A percentile compares a stretch with the other conserved stretches of the same genome.
These are phyloP conservation scores for Apis laboriosa DNA, from an alignment of 1,140 invertebrate species.

Conservation along the genomic window DNA sequence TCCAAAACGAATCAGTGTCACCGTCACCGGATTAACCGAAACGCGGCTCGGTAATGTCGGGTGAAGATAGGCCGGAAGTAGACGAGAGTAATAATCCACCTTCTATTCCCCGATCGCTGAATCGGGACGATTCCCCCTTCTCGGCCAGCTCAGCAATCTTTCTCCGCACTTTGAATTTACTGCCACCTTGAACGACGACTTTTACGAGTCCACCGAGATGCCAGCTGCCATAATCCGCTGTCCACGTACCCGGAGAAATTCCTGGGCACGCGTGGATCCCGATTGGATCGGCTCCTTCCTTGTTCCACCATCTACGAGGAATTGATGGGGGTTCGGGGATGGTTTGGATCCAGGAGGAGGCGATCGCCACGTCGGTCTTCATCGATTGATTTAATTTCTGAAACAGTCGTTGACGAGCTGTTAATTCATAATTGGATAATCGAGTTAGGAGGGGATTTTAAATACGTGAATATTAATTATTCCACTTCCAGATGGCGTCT, in stretches of 20 bases:
- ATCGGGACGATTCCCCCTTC: slow-evolving; percentile 21
- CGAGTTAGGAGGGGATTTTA: too few relatives aligned
- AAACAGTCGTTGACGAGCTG: background rate
- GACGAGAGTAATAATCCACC: slow-evolving; percentile 38
- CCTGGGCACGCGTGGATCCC: slow-evolving; percentile 5
- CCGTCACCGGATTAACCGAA: slow-evolving; percentile 53
- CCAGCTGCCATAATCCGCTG: background rate
- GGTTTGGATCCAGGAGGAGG: slow-evolving; percentile 55
- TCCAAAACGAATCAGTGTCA: slow-evolving; percentile 59
- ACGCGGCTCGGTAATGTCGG: slow-evolving; percentile 32
- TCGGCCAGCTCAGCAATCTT: slow-evolving; percentile 53
- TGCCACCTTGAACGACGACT: slow-evolving; percentile 28
- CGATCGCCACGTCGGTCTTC: slow-evolving; percentile 8
- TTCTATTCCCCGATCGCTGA: slow-evolving; percentile 36
- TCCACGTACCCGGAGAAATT: too few relatives aligned
- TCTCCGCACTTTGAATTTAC: slow-evolving; percentile 55
- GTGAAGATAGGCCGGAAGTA: background rate
- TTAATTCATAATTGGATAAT: background rate
- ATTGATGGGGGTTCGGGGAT: slow-evolving; percentile 61
- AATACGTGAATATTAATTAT: too few relatives aligned
- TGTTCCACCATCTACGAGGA: slow-evolving; percentile 55
- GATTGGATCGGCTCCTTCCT: slow-evolving; percentile 68
- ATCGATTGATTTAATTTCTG: slow-evolving; percentile 13
- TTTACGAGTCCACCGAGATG: slow-evolving; percentile 47
- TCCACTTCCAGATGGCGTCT: too few relatives aligned